Conservation (phyloP, 2,797 vertebrate genomes). For the Pempheris klunzingeri region DNA sequence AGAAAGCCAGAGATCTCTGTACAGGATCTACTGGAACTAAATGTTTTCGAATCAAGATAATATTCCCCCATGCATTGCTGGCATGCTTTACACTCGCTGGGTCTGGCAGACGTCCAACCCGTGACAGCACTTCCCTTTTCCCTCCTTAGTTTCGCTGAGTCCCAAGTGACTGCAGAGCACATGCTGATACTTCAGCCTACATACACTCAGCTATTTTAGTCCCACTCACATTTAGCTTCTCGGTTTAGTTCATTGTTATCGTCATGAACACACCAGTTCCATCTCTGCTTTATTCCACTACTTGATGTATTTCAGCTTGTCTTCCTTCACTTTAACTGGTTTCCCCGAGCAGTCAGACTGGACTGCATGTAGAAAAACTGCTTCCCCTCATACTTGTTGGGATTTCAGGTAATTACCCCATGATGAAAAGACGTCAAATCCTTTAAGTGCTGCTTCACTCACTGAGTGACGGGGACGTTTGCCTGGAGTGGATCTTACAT, state of each 20-base stretch:
- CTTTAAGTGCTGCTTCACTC: conserved; percentile 45
- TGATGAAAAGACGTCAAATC: conserved; percentile 51
- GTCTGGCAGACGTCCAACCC: conserved; percentile 62
- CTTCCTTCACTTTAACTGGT: conserved; percentile 6
- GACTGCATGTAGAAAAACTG: conserved; percentile 7
- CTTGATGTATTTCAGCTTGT: neutral
- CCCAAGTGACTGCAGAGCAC: neutral
- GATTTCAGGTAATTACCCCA: conserved; percentile 51
- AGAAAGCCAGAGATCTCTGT: conserved; percentile 81
- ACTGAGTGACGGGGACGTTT: conserved; percentile 37
- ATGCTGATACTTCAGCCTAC: conserved; percentile 4
- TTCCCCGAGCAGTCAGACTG: conserved; percentile 2
- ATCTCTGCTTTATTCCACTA: neutral
- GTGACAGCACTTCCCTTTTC: conserved; percentile 70
- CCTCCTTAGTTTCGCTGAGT: conserved; percentile 18
- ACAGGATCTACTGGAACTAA: conserved; percentile 84
- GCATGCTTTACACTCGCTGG: conserved; percentile 74
- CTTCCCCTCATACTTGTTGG: conserved; percentile 4
- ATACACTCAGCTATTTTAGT: conserved; percentile 2
- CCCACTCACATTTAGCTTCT: neutral
- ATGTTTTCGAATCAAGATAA: conserved; percentile 86
- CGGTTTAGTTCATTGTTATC: neutral
- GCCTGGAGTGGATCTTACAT: conserved; percentile 38
- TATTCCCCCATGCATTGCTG: conserved; percentile 82
- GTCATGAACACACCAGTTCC: neutral